A percentile compares a stretch with the other conserved stretches of the same genome.
These are phyloP conservation scores for Rhinophrynus dorsalis DNA, from an alignment of 2,797 vertebrate genomes.

Conservation along the genomic window DNA sequence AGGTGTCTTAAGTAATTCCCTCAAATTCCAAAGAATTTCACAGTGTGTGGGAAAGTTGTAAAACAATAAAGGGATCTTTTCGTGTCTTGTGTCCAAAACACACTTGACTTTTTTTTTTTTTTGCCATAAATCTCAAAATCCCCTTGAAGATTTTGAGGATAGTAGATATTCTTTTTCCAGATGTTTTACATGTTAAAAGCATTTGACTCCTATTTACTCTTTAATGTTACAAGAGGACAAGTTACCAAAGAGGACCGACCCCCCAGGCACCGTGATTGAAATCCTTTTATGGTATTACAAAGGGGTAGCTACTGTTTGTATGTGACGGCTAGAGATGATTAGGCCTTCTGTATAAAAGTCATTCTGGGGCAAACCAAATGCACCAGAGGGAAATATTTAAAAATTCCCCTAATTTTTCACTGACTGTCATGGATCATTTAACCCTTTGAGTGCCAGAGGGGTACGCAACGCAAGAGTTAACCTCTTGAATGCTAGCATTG, in stretches of 20 bases:
- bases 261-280: not conserved
- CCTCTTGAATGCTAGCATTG: too few species aligned
- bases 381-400: too few species aligned
- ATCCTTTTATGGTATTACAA: constrained; percentile 21
- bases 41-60: not conserved
- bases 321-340: too few species aligned
- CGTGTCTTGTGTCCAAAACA: constrained; percentile 2
- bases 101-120: not conserved
- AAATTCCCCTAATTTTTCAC: too few species aligned
- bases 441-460: too few species aligned
- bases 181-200: constrained; percentile 39
- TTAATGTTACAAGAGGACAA: constrained; percentile 25
- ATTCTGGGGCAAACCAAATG: too few species aligned
- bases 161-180: constrained; percentile 12
- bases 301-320: not conserved
- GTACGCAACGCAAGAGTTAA: too few species aligned
- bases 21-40: too few species aligned
- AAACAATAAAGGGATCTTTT: constrained; percentile 20
- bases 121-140: constrained; percentile 15
- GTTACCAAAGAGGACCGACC: constrained; percentile 24
- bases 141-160: not conserved
- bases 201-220: constrained; percentile 34
- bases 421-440: too few species aligned
- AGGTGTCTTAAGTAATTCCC: too few species aligned
- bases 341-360: too few species aligned